A percentile compares a stretch with the other conserved stretches of the same genome.
These are phyloP conservation scores for Agonopterix subpropinquella DNA, from an alignment of 2,888 invertebrate genomes.

Conservation along the genomic window DNA sequence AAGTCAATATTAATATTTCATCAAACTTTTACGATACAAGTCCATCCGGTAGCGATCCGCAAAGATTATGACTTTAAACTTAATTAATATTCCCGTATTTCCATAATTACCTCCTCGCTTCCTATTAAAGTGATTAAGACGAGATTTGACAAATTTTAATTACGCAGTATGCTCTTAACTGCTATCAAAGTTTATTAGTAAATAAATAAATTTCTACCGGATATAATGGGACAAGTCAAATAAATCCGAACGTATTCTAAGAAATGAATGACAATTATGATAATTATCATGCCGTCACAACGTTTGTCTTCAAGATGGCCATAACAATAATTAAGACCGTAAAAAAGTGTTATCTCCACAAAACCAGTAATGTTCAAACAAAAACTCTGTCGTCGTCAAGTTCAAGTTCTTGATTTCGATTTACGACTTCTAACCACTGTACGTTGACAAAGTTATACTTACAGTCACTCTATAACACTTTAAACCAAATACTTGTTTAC, in stretches of 20 bases:
- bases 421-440: conserved; percentile 36
- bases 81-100: conserved; percentile 1
- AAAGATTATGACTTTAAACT: neutral
- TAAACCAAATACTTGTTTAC: conserved; percentile 2
- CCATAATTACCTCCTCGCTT: conserved; percentile 2
- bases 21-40: neutral
- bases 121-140: neutral
- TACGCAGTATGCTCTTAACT: conserved; percentile 10
- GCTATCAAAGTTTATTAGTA: conserved; percentile 9
- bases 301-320: conserved; percentile 42
- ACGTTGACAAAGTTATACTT: conserved; percentile 20
- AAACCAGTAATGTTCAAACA: conserved; percentile 65
- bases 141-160: conserved; percentile 14
- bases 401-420: conserved; percentile 53
- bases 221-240: conserved; percentile 18
- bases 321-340: conserved; percentile 65
- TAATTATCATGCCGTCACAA: conserved; percentile 59
- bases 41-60: conserved; percentile 3
- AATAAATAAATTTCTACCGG: conserved; percentile 18
- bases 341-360: conserved; percentile 56
- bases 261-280: conserved; percentile 59
- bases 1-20: neutral
- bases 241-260: conserved; percentile 34
- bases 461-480: conserved; percentile 8
- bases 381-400: conserved; percentile 52